A percentile compares a stretch with the other conserved stretches of the same genome.
Conservation (phyloP, 2,113 vertebrate species). For the Scytalopus superciliaris region DNA sequence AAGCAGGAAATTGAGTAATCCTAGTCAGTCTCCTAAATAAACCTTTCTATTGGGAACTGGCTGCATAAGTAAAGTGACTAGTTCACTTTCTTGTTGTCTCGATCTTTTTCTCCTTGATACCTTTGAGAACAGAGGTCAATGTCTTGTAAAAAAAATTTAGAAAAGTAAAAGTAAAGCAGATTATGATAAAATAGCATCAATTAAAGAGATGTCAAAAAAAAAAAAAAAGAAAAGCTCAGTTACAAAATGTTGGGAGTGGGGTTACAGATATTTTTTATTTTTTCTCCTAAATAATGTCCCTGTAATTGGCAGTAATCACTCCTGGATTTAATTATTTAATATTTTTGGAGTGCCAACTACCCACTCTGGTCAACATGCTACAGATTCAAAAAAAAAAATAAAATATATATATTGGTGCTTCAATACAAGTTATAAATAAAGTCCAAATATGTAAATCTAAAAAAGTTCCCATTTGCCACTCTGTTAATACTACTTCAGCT, state of each 20-base stretch:
- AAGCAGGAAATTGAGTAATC: conserved; percentile 55
- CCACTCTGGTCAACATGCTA: background rate
- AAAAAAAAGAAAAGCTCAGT: background rate
- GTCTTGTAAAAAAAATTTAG: background rate
- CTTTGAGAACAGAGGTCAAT: background rate
- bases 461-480: background rate
- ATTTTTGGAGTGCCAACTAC: background rate
- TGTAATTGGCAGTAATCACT: background rate
- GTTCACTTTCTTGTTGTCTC: background rate
- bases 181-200: background rate
- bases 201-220: background rate
- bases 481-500: background rate
- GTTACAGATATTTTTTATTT: background rate
- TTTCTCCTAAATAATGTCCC: background rate
- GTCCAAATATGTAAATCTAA: background rate
- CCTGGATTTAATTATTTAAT: background rate
- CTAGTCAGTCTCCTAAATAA: conserved; percentile 1
- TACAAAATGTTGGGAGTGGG: background rate
- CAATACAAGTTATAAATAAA: background rate
- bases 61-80: background rate
- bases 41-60: background rate
- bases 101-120: background rate
- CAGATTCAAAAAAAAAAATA: background rate
- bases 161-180: background rate
- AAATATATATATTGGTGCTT: background rate